These are phyloP conservation scores for Elachura formosa DNA, from an alignment of 2,113 vertebrate genomes.

Conservation along the genomic window DNA sequence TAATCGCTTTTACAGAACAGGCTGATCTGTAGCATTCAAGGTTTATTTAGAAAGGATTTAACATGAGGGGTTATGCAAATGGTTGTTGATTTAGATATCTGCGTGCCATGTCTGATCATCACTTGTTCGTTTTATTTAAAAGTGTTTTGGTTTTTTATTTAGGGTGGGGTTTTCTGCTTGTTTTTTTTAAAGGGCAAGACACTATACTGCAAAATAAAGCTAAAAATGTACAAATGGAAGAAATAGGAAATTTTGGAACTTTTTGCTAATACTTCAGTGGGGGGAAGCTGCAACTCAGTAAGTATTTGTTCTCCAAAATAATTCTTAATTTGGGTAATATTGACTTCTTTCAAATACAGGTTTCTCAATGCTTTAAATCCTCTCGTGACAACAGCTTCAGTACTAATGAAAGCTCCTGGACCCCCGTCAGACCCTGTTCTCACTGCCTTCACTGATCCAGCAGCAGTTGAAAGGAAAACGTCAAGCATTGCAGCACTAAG, in stretches of 20 bases:
- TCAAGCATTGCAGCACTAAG: constrained; percentile 58
- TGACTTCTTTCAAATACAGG: constrained; percentile 54
- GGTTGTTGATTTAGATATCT: background rate
- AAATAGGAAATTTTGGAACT: background rate
- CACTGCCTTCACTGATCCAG: constrained; percentile 54
- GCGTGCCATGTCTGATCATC: background rate
- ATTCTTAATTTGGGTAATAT: constrained; percentile 44
- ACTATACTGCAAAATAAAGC: background rate
- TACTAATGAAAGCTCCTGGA: constrained; percentile 63
- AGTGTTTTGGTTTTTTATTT: background rate
- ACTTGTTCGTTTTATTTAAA: background rate
- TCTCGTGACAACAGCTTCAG: constrained; percentile 48
- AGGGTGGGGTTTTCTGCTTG: background rate
- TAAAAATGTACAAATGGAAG: background rate
- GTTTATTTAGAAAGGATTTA: constrained; percentile 22
- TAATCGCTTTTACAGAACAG: constrained; percentile 8
- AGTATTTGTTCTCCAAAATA: constrained; percentile 6
- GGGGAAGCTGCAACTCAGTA: background rate
- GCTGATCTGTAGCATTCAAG: background rate
- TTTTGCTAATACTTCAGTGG: background rate
- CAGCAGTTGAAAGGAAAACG: constrained; percentile 66
- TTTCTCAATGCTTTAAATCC: constrained; percentile 68
- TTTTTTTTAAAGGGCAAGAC: background rate
- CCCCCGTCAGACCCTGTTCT: constrained; percentile 41
- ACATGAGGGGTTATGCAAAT: background rate